Conservation (phyloP, 2,888 invertebrate species). For the Oasisia sp. region DNA sequence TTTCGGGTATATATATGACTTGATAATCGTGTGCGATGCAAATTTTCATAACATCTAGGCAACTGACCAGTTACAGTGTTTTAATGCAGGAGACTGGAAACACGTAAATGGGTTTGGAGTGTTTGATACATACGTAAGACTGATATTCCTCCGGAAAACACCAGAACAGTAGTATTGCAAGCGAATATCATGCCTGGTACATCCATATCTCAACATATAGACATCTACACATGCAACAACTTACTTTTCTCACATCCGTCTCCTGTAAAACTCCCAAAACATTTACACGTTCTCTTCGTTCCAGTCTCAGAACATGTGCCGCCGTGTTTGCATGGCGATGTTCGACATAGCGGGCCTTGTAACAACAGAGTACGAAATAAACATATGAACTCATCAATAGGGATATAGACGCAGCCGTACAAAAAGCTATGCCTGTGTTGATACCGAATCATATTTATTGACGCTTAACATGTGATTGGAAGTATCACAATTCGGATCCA, state of each 20-base stretch:
- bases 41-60: too few species aligned
- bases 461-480: not conserved
- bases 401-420: too few species aligned
- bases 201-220: not conserved
- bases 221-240: not conserved
- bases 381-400: not conserved
- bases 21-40: too few species aligned
- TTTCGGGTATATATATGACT: too few species aligned
- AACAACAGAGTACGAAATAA: not conserved
- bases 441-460: not conserved
- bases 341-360: not conserved
- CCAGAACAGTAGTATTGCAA: not conserved
- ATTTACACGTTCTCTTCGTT: not conserved
- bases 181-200: not conserved
- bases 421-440: too few species aligned
- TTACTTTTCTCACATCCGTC: not conserved
- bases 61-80: too few species aligned
- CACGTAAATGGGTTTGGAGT: too few species aligned
- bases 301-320: not conserved
- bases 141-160: not conserved
- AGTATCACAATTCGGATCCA: not conserved
- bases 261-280: not conserved
- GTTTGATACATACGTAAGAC: too few species aligned
- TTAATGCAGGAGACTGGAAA: too few species aligned
- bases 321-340: not conserved